These are phyloP conservation scores for Chaetorhynchus papuensis DNA, from an alignment of 2,113 vertebrate species.

Conservation along the genomic window DNA sequence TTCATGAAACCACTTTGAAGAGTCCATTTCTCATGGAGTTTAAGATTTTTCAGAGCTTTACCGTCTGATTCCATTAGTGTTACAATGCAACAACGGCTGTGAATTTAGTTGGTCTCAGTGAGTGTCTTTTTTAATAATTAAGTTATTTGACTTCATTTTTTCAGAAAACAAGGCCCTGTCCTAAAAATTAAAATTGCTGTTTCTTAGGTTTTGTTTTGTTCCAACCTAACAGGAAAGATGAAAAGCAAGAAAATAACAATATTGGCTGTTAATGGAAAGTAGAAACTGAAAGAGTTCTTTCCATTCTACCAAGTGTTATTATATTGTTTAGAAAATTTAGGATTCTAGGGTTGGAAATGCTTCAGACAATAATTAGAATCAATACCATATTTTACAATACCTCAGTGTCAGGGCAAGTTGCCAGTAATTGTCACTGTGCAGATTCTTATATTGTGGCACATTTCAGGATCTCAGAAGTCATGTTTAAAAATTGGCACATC, in stretches of 20 bases:
- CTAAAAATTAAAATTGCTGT: not conserved
- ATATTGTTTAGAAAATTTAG: not conserved
- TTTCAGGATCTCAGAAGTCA: not conserved
- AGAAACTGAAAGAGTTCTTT: not conserved
- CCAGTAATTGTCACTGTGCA: not conserved
- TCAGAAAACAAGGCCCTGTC: not conserved
- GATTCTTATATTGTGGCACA: not conserved
- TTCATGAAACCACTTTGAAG: not conserved
- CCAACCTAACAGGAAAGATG: not conserved
- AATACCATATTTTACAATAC: not conserved
- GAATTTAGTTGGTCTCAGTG: not conserved
- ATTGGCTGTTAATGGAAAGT: not conserved
- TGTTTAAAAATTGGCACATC: not conserved
- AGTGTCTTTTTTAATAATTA: not conserved
- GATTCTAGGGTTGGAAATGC: not conserved
- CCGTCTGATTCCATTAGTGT: not conserved
- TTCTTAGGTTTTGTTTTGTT: not conserved
- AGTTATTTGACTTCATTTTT: not conserved
- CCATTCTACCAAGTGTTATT: not conserved
- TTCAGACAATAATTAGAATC: not conserved
- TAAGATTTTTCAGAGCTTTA: not conserved
- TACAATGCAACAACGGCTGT: not conserved
- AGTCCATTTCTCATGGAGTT: not conserved
- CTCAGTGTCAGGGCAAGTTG: not conserved
- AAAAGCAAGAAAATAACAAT: not conserved